These are phyloP conservation scores for Phymorhynchus buccinoides DNA, from an alignment of 1,140 invertebrate species.

Conservation along the genomic window DNA sequence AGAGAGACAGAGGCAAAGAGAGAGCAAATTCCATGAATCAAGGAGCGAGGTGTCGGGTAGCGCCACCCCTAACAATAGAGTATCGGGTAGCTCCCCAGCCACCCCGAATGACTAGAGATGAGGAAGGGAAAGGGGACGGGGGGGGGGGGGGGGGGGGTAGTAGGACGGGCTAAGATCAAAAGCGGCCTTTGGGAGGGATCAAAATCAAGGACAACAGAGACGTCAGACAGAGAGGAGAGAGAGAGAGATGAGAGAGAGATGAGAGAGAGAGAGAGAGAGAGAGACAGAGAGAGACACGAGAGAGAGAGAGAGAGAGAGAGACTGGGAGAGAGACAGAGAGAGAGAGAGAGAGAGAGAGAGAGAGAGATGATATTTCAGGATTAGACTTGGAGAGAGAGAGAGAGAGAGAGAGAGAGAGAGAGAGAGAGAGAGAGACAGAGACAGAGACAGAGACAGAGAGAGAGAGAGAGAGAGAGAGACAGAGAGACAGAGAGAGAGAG, in stretches of 20 bases:
- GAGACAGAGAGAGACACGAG: neutral
- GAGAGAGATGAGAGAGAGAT: neutral
- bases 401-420: neutral
- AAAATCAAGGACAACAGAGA: too few relatives aligned
- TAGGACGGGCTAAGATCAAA: too few relatives aligned
- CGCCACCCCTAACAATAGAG: too few relatives aligned
- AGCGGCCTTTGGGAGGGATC: neutral
- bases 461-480: neutral
- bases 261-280: neutral
- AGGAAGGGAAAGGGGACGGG: neutral
- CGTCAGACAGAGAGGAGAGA: too few relatives aligned
- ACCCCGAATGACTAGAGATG: neutral
- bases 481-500: neutral
- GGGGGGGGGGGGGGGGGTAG: neutral
- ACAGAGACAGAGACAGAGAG: neutral
- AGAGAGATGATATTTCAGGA: neutral
- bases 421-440: neutral
- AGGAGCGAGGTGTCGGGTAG: too few relatives aligned
- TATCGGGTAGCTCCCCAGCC: too few relatives aligned
- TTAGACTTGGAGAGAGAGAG: neutral
- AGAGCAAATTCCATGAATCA: too few relatives aligned
- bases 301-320: slow-evolving; percentile 22
- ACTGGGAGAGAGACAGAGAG: neutral
- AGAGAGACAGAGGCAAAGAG: neutral
- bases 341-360: slow-evolving; percentile 1